phyloP scores from a whole-genome alignment of 2,888 invertebrate genomes.

The Caenorhabditis sulstoni region DNA sequence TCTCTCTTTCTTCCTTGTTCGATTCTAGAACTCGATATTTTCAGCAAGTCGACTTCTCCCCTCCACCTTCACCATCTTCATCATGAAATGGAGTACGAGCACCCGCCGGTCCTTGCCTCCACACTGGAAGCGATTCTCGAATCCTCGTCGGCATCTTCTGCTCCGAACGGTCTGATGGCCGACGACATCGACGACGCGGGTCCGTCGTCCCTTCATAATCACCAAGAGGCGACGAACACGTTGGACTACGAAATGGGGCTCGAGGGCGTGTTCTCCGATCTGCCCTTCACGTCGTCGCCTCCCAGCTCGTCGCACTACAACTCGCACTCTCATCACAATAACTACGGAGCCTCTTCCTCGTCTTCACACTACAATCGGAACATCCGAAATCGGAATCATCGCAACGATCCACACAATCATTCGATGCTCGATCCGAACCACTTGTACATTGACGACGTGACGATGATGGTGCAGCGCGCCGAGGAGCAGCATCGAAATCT shows the following conservation, averaged over 20 bases:
- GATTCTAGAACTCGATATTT: too few species aligned
- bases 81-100: not conserved
- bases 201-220: not conserved
- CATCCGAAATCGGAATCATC: not conserved
- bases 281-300: not conserved
- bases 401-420: not conserved
- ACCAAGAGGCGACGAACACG: not conserved
- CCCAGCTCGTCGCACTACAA: too few species aligned
- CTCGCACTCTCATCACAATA: too few species aligned
- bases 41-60: too few species aligned
- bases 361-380: not conserved
- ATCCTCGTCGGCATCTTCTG: not conserved
- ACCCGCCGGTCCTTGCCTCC: not conserved
- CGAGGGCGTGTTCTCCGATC: not conserved
- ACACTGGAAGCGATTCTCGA: conserved; percentile 9
- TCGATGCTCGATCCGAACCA: not conserved
- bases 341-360: not conserved
- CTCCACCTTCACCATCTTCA: too few species aligned
- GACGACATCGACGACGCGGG: not conserved
- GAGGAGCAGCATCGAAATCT: conserved; percentile 6
- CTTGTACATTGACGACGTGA: conserved; percentile 3
- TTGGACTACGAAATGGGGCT: conserved; percentile 8
- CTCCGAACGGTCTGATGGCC: not conserved
- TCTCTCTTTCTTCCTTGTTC: too few species aligned
- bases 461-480: conserved; percentile 3